A percentile compares a stretch with the other conserved stretches of the same genome.
phyloP scores from a whole-genome alignment of 2,113 vertebrate species.

The Lampris incognitus region DNA sequence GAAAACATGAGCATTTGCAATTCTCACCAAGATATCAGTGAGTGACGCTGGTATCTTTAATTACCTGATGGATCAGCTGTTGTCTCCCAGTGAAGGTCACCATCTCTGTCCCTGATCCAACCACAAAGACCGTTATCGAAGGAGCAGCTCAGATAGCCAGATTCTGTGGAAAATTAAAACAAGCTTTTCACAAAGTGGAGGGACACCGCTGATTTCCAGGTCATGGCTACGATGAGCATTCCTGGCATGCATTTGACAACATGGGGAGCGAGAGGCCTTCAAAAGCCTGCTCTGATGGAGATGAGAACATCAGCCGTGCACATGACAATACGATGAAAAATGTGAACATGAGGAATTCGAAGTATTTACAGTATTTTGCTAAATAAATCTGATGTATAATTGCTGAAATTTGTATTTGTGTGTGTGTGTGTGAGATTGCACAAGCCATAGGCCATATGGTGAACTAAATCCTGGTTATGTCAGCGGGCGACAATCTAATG shows the following conservation, averaged over 20 bases:
- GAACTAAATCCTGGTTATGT: constrained; percentile 27
- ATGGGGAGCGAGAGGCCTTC: background rate
- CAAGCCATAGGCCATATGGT: background rate
- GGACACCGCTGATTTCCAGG: background rate
- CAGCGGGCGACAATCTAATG: constrained; percentile 21
- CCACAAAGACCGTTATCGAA: constrained; percentile 94
- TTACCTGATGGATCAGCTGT: constrained; percentile 84
- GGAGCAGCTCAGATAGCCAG: constrained; percentile 89
- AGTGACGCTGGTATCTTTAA: constrained; percentile 1
- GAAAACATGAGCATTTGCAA: background rate
- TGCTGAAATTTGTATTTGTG: constrained; percentile 7
- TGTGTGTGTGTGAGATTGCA: background rate
- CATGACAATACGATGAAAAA: background rate
- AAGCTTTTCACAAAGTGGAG: constrained; percentile 30
- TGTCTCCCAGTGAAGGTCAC: constrained; percentile 91
- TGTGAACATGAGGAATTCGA: no score
- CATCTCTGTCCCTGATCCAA: constrained; percentile 90
- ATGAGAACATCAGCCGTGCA: background rate
- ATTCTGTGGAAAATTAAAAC: constrained; percentile 75
- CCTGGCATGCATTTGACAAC: constrained; percentile 11
- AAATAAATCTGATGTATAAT: background rate
- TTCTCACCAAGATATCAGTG: background rate
- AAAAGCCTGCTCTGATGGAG: constrained; percentile 1
- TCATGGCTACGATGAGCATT: constrained; percentile 19
- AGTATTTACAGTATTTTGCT: background rate